Base-by-base conservation (phyloP, 1,140 invertebrate species). In the Euborellia annulipes region DNA sequence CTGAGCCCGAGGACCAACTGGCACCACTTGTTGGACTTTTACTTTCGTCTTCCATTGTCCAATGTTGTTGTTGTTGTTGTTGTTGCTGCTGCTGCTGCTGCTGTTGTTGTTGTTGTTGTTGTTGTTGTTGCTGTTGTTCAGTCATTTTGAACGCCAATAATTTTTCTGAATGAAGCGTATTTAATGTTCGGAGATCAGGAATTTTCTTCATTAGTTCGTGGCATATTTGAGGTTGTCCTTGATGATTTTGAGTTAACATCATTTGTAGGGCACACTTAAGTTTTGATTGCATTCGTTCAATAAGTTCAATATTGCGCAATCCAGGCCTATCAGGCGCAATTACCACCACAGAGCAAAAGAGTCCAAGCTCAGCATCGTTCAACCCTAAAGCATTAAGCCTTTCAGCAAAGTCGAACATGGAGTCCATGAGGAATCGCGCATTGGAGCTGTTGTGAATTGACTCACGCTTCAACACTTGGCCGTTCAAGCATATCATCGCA, bases 321-420 rank as follows among this genome's bases (percentile, higher is more conserved):
- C 92, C 92, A 0, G 91, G 91, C 4, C 91, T 75, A 67, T 95
- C 90, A 38, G 89, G 76, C 18, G 91, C 85, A 52, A 98, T 91
- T 47, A 98, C 77, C 1, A 96, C 89, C 38, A 95, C 82, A 45
- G 91, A 87, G 67, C 87, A 93, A 67, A 96, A 93, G 1, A 98
- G 69, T 21, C 88, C 91, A 45, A 97, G 76, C 61, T 97, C 90
- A 22, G 85, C 82, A 60, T 97, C 93, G 9, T 83, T 83, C 42
- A 98, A 68, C 57, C 82, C 76, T 58, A 96, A 75, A 6, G 78
- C 75, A 61, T 95, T 94, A 62, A 97, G 82, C 51, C 88, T 75
- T 58, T 94, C 90, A 34, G 91, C 88, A 64, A 98, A 94, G 57
- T 96, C 93, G 62, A 97, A 94, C 69, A 95, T 96, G 48, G 87